phyloP scores from a whole-genome alignment of 2,113 vertebrate species.

The Herpetotheres cachinnans region DNA sequence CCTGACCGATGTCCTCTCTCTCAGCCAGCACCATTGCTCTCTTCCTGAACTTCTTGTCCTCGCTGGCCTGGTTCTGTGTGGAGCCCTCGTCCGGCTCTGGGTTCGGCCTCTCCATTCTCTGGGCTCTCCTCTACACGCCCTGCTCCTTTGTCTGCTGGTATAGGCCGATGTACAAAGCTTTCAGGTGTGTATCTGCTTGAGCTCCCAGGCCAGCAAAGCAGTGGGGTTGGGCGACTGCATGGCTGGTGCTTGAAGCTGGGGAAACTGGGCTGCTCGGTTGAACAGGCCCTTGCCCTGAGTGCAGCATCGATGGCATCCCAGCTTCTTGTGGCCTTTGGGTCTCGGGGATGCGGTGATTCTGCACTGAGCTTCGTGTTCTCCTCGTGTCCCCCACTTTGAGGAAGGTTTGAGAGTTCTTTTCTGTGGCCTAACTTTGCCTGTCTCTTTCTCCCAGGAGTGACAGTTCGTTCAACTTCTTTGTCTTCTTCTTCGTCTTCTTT shows the following conservation, averaged over 20 bases:
- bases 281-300: fast-evolving
- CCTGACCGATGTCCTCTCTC: neutral
- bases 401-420: neutral
- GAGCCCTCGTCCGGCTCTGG: conserved; percentile 73
- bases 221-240: neutral
- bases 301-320: fast-evolving
- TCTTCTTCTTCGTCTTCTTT: conserved; percentile 98
- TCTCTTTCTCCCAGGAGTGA: conserved; percentile 82
- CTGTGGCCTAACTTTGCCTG: neutral
- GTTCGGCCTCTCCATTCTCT: conserved; percentile 92
- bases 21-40: conserved; percentile 82
- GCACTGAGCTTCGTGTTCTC: neutral
- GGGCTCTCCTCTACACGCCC: conserved; percentile 90
- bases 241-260: neutral
- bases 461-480: conserved; percentile 98
- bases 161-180: conserved; percentile 94
- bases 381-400: fast-evolving
- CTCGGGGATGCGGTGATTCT: neutral
- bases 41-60: conserved; percentile 87
- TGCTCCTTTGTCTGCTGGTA: conserved; percentile 98
- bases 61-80: conserved; percentile 86
- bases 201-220: too few species aligned
- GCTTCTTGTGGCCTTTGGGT: neutral
- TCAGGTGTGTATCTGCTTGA: conserved; percentile 77
- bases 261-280: fast-evolving